phyloP scores from a whole-genome alignment of 2,888 invertebrate genomes.

The Trimorus sp. region DNA sequence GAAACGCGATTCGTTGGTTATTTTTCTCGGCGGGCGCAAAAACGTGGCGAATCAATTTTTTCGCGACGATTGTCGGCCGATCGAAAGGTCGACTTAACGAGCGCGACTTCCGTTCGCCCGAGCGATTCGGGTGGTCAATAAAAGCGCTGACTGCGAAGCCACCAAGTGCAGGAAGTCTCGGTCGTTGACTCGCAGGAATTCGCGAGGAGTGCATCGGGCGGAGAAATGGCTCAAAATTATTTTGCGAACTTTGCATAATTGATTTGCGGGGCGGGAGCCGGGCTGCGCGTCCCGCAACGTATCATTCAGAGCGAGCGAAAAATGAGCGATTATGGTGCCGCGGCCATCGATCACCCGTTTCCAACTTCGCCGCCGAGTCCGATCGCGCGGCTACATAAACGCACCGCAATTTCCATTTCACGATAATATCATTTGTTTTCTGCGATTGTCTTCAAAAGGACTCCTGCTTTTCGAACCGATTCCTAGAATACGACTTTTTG shows the following conservation, averaged over 20 bases:
- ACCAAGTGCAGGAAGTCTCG: conserved; percentile 63
- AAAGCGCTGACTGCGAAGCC: conserved; percentile 38
- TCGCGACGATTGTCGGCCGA: too few species aligned
- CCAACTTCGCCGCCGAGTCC: conserved; percentile 49
- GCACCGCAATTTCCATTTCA: conserved; percentile 53
- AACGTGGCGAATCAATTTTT: too few species aligned
- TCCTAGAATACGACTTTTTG: neutral
- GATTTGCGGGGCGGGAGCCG: conserved; percentile 40
- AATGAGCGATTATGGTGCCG: conserved; percentile 50
- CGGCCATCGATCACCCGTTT: conserved; percentile 58
- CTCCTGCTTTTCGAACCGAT: conserved; percentile 27
- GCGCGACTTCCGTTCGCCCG: conserved; percentile 9
- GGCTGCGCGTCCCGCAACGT: conserved; percentile 30
- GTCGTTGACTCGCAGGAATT: conserved; percentile 68
- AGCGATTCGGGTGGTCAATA: conserved; percentile 46
- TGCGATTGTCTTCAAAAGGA: conserved; percentile 51
- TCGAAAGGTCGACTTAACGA: too few species aligned
- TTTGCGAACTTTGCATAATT: conserved; percentile 58
- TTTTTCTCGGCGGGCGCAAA: too few species aligned
- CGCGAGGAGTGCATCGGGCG: conserved; percentile 55
- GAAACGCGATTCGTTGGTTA: too few species aligned
- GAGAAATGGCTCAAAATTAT: conserved; percentile 52
- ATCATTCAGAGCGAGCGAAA: conserved; percentile 39
- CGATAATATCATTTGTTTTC: conserved; percentile 62
- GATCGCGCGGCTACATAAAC: conserved; percentile 37